Base-by-base conservation (phyloP, 2,888 invertebrate genomes). In the Parthenolecanium corni region DNA sequence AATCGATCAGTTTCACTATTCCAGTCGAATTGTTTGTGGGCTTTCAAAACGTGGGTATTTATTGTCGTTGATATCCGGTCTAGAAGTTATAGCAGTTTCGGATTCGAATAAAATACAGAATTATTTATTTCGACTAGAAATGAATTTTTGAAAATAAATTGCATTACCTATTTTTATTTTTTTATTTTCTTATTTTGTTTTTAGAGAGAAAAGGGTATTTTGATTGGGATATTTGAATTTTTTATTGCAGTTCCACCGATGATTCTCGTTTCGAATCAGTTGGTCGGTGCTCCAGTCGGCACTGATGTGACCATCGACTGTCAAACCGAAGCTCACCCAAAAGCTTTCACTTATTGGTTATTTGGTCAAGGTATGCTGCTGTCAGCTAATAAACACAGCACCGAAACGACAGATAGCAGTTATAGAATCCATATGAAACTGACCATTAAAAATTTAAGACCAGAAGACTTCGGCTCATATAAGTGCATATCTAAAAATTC, bases 241-340 rank as follows among this genome's bases (percentile, higher is more conserved):
- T 68, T 69, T 68, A 67, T 76, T 77, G 23, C 77, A 92, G 92
- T 92, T 77, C 86, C 89, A 0, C 92, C 92, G 56, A 89, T 91
- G 88, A 90, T 92, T 73, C 91, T 89, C 86, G 90, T 92, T 67
- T 90, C 91, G 62, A 92, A 91, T 79, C 91, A 92, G 77, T 79
- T 92, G 75, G 90, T 92, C 66, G 91, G 92, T 1, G 91, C 91
- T 31, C 91, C 91, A 65, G 82, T 86, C 64, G 89, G 89, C 66
- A 90, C 90, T 53, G 89, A 91, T 77, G 91, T 91, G 67, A 89
- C 89, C 52, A 85, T 93, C 71, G 91, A 91, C 78, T 93, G 93
- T 74, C 89, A 90, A 74, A 89, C 91, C 20, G 93, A 93, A 74
- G 91, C 92, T 57, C 87, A 89, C 76, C 92, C 92, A 11, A 81